Evolutionary conservation across 2,888 invertebrate species (phyloP), one percentile per base, ranked within the genome.

Genomic region (Cancer borealis): DNA sequence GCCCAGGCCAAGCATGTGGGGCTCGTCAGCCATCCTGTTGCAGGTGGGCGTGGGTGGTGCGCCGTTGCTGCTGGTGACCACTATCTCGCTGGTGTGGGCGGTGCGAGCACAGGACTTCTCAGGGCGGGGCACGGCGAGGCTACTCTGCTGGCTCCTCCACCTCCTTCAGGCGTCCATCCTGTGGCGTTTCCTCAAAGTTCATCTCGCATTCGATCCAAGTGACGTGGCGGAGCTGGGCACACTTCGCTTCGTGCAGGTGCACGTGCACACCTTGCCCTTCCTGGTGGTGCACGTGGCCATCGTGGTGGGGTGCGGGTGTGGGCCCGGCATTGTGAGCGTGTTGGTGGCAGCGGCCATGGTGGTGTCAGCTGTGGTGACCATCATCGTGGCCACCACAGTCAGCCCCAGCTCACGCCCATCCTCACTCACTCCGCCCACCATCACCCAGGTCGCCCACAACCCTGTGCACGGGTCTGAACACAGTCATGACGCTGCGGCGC

Each of bases 171-270:
- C 95, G 39, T 95, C 95, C 3, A 91, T 95, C 60, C 46, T 95
- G 14, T 95, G 95, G 95, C 94, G 95, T 39, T 95, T 93, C 47
- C 92, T 93, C 30, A 95, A 95, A 39, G 92, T 95, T 17, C 93
- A 93, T 47, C 92, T 95, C 8, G 95, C 94, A 21, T 95, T 95
- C 79, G 95, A 95, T 90, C 92, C 94, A 4, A 94, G 95, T 45
- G 95, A 95, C 88, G 94, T 95, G 49, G 93, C 95, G 17, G 95
- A 95, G 90, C 88, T 95, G 79, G 95, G 95, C n/a, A 95, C 95
- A 14, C 92, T 95, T 45, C 93, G 95, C 17, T 95, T 95, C 88
- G 94, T 95, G 66, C 95, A 95, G 54, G 93, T 95, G 60, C 95
- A 95, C 79, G 94, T 93, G 73, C 95, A 95, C 66, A 95, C 95